These are phyloP conservation scores for Aegithalos caudatus DNA, from an alignment of 2,113 vertebrate genomes.

Conservation along the genomic window DNA sequence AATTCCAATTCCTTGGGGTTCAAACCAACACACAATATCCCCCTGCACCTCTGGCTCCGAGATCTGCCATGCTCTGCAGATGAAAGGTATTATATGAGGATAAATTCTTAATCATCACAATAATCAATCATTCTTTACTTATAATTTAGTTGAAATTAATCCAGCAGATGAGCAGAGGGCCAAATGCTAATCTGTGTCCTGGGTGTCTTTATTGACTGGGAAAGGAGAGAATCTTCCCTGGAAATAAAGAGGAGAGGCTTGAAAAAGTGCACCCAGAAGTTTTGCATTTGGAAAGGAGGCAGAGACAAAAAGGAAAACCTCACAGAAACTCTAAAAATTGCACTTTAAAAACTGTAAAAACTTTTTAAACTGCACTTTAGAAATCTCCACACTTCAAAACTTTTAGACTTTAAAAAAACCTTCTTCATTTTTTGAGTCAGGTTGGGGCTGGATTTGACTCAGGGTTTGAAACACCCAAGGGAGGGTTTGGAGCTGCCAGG, in stretches of 20 bases:
- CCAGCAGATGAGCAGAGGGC: slow-evolving; percentile 29
- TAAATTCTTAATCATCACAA: slow-evolving; percentile 64
- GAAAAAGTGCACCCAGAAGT: not conserved
- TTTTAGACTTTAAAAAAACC: not conserved
- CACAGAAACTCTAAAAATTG: not conserved
- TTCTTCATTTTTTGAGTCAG: not conserved
- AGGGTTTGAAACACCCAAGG: not conserved
- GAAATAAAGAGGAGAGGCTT: not conserved
- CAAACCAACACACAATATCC: not conserved
- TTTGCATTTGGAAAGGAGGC: not conserved
- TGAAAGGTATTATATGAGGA: slow-evolving; percentile 60
- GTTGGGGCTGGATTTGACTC: not conserved
- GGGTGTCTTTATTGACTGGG: slow-evolving; percentile 44
- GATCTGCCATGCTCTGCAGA: not conserved
- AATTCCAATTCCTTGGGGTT: not conserved
- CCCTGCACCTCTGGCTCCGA: not conserved
- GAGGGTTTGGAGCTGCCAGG: not conserved
- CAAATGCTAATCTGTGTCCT: slow-evolving; percentile 53
- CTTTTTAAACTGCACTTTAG: not conserved
- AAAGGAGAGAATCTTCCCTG: not conserved
- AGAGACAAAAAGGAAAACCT: not conserved
- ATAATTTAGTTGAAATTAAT: slow-evolving; percentile 61
- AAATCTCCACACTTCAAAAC: not conserved
- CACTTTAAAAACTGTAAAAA: not conserved
- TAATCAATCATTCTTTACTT: slow-evolving; percentile 61